Evolutionary conservation across 30 jellyfish, hydroid and myxozoan genomes (phyloP), one percentile per base, ranked within the genome.

Genomic region (Pelagia noctiluca): DNA sequence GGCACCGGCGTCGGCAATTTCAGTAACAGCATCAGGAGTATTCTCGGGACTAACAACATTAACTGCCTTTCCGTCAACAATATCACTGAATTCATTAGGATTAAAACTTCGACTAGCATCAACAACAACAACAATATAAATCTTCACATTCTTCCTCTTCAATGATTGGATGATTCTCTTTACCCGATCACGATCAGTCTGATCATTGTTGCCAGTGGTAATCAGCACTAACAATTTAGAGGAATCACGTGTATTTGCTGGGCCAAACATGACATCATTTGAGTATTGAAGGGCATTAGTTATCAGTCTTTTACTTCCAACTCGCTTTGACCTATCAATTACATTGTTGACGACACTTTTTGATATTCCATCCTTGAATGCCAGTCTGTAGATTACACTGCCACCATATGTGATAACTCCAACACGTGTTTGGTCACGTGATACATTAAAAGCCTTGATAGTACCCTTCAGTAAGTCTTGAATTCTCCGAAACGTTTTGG

Each of bases 51-150:
- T 18, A 52, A 78, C 70, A 34, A 76, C n/a, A 22, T 31, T 57
- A 21, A 60, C 29, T 0, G n/a, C n/a, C n/a, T 76, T 70, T 11
- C 36, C 68, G 23, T 36, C 24, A 50, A 63, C 24, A 29, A 35
- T 16, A 1, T 21, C 13, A 8, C 22, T 23, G 2, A 76, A 29
- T 1, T 28, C 79, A 25, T 24, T 52, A 2, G 23, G 10, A 21
- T 28, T 26, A 11, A 32, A 26, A 21, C 22, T 42, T 21, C 30
- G 67, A 34, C 89, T 90, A 22, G n/a, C n/a, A n/a, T n/a, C n/a
- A n/a, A n/a, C n/a, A n/a, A 89, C 52, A 12, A 80, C 82, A 47
- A 89, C 90, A 16, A 89, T 78, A 60, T 75, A 50, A 0, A 89
- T 38, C 22, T 36, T 63, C 11, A 76, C 37, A 3, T 67, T 61